phyloP scores from a whole-genome alignment of 2,888 invertebrate species.

The Sminthurides aquaticus region DNA sequence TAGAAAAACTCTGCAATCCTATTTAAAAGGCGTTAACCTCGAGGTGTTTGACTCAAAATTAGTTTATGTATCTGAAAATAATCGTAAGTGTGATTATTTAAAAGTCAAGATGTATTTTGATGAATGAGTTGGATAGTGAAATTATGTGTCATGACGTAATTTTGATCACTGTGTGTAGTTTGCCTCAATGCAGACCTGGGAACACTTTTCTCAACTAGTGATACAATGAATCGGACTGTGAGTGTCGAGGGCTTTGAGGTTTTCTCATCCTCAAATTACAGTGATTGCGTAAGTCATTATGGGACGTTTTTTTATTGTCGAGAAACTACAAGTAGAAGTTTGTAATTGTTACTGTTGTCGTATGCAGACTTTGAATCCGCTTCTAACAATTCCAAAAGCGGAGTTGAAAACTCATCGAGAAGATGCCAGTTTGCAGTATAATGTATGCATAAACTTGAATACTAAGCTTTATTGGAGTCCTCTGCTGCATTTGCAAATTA shows the following conservation, averaged over 20 bases:
- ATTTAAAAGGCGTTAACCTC: conserved; percentile 38
- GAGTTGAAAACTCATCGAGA: conserved; percentile 24
- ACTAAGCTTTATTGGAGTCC: conserved; percentile 42
- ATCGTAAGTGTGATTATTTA: conserved; percentile 32
- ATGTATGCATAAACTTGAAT: conserved; percentile 32
- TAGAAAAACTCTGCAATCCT: conserved; percentile 5
- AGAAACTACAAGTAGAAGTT: background rate
- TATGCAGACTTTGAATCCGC: conserved; percentile 38
- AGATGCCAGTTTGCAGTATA: conserved; percentile 15
- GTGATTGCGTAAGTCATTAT: conserved; percentile 42
- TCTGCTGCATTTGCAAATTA: conserved; percentile 38
- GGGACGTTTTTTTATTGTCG: background rate
- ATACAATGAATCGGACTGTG: conserved; percentile 28
- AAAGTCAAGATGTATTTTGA: background rate
- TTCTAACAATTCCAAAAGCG: conserved; percentile 41
- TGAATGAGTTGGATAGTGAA: background rate
- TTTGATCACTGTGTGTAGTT: conserved; percentile 22
- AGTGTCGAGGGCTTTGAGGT: conserved; percentile 41
- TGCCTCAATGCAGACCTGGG: conserved; percentile 41
- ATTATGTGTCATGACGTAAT: background rate
- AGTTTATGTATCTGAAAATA: conserved; percentile 37
- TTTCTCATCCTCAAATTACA: conserved; percentile 42
- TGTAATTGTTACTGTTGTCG: background rate
- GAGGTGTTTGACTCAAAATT: conserved; percentile 41
- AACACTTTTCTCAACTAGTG: conserved; percentile 35